phyloP scores from a whole-genome alignment of 2,797 vertebrate species.

The Clamator glandarius region DNA sequence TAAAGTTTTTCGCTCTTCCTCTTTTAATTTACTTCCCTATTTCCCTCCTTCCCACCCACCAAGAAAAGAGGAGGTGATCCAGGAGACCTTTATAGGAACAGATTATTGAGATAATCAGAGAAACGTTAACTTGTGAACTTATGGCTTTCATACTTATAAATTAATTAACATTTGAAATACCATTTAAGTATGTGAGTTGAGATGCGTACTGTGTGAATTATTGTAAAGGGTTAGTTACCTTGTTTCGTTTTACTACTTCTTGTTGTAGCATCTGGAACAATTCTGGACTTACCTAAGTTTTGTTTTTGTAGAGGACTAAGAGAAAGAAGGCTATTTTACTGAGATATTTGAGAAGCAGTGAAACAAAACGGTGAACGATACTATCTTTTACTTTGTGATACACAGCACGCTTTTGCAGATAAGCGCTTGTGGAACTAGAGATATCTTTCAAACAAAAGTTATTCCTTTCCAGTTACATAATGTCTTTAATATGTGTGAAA shows the following conservation, averaged over 20 bases:
- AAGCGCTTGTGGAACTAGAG: not conserved
- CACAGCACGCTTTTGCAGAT: not conserved
- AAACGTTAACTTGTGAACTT: constrained; percentile 6
- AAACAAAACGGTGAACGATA: constrained; percentile 13
- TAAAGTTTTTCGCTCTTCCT: not conserved
- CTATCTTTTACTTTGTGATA: not conserved
- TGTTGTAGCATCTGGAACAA: constrained; percentile 70
- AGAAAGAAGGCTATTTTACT: constrained; percentile 48
- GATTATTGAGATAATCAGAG: not conserved
- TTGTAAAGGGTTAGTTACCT: constrained; percentile 38
- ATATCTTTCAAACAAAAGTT: not conserved
- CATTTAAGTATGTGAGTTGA: constrained; percentile 12
- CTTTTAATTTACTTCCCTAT: not conserved
- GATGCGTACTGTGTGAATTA: constrained; percentile 9
- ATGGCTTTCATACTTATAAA: constrained; percentile 33
- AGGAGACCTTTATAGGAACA: not conserved
- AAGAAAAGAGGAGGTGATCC: not conserved
- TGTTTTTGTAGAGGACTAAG: constrained; percentile 53
- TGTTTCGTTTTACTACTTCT: constrained; percentile 66
- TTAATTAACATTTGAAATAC: constrained; percentile 51
- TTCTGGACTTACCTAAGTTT: constrained; percentile 51
- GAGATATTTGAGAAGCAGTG: constrained; percentile 39
- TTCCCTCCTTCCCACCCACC: not conserved
- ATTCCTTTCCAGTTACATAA: not conserved
- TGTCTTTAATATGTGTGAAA: not conserved